phyloP scores from a whole-genome alignment of 2,113 vertebrate genomes.

The Gallinago media region DNA sequence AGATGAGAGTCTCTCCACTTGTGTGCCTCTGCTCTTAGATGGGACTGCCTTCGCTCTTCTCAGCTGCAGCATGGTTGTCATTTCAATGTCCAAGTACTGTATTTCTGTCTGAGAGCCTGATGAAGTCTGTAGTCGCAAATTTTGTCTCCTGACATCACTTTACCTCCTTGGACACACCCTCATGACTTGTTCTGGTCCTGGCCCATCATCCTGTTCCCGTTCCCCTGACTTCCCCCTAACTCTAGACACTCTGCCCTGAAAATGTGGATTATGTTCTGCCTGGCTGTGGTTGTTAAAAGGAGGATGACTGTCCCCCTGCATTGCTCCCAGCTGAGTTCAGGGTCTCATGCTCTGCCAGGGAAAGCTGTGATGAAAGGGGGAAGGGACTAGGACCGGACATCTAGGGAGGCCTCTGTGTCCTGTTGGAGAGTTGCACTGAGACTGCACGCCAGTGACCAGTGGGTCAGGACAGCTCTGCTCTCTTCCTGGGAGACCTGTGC shows the following conservation, averaged over 20 bases:
- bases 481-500: not conserved
- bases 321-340: not conserved
- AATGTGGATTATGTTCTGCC: not conserved
- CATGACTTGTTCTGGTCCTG: not conserved
- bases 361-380: not conserved
- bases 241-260: not conserved
- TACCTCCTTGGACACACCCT: not conserved
- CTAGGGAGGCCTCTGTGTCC: not conserved
- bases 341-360: not conserved
- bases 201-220: not conserved
- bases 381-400: not conserved
- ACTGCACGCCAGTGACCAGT: not conserved
- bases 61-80: not conserved
- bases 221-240: not conserved
- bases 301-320: not conserved
- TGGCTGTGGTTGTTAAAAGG: not conserved
- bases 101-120: not conserved
- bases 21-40: fast-evolving
- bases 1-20: not conserved
- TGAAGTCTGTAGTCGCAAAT: not conserved
- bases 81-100: not conserved
- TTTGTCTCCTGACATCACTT: not conserved
- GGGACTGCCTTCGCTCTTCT: not conserved
- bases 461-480: not conserved
- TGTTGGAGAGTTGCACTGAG: not conserved